phyloP scores from a whole-genome alignment of 2,797 vertebrate genomes.

The Sebastolobus alascanus region DNA sequence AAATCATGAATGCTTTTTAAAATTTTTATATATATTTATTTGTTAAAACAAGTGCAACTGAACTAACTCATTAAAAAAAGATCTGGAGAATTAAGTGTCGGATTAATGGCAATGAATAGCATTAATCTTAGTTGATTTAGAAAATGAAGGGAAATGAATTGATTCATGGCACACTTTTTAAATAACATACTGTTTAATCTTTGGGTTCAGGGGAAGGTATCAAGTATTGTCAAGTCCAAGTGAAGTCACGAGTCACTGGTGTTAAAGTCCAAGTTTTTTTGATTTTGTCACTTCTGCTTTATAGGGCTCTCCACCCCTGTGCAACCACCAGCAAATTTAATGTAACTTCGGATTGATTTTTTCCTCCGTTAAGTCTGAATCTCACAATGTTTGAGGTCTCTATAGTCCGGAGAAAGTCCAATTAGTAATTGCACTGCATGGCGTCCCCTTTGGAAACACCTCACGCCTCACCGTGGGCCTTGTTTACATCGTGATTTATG shows the following conservation, averaged over 20 bases:
- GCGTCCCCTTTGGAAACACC: background rate
- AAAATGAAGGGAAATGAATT: too few species aligned
- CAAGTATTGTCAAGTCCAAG: background rate
- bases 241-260: background rate
- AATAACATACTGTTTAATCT: too few species aligned
- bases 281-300: background rate
- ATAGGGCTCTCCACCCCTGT: background rate
- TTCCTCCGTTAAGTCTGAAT: background rate
- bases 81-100: too few species aligned
- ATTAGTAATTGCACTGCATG: constrained; percentile 9
- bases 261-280: background rate
- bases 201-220: background rate
- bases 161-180: too few species aligned
- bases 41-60: too few species aligned
- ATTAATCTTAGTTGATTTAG: too few species aligned
- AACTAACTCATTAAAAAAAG: too few species aligned
- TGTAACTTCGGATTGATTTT: constrained; percentile 1
- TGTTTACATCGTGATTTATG: constrained; percentile 57
- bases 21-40: too few species aligned
- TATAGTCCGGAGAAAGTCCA: background rate
- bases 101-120: too few species aligned
- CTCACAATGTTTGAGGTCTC: background rate
- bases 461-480: background rate
- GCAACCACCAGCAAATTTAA: background rate
- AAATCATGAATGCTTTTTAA: too few species aligned